phyloP scores from a whole-genome alignment of 2,797 vertebrate genomes.

The Phaenicophaeus curvirostris region DNA sequence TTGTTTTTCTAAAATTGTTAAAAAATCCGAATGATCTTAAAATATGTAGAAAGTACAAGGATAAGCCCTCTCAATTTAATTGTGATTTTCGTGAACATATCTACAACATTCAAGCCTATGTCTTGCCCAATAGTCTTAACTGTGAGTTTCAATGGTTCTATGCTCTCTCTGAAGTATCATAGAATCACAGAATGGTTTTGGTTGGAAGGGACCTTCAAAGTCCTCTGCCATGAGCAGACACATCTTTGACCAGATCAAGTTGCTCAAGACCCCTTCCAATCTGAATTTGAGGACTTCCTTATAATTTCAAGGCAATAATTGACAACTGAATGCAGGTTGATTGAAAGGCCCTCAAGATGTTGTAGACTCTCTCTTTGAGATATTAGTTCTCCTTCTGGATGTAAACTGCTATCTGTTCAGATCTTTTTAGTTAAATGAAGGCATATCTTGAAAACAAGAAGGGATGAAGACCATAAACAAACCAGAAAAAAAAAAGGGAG shows the following conservation, averaged over 20 bases:
- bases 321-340: neutral
- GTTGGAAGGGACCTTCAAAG: neutral
- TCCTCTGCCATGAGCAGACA: neutral
- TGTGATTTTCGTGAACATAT: neutral
- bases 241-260: neutral
- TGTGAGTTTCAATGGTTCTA: neutral
- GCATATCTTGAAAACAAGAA: neutral
- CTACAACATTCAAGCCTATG: neutral
- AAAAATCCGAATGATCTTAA: neutral
- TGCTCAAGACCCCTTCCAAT: neutral
- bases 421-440: neutral
- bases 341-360: neutral
- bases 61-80: neutral
- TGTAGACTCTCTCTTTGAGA: neutral
- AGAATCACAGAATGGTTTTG: neutral
- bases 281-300: neutral
- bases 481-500: rapidly evolving
- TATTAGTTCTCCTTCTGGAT: neutral
- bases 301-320: neutral
- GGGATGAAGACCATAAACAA: neutral
- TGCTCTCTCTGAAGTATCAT: neutral
- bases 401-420: neutral
- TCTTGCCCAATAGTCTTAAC: neutral
- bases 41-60: neutral
- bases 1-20: neutral